These are phyloP conservation scores for Misgurnus anguillicaudatus DNA, from an alignment of 2,113 vertebrate genomes.

Conservation along the genomic window DNA sequence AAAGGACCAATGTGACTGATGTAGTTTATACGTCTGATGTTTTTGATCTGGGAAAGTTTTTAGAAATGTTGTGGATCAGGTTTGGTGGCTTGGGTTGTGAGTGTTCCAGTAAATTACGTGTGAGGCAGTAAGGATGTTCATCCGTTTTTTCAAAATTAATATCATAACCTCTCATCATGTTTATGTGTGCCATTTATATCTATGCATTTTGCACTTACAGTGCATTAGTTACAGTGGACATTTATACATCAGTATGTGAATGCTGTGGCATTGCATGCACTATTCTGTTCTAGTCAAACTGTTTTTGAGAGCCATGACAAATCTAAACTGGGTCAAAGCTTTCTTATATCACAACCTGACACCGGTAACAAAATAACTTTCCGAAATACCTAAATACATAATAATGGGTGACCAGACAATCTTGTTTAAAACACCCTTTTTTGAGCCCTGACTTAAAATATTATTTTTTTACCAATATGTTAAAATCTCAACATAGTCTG, in stretches of 20 bases:
- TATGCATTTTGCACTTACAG: no score
- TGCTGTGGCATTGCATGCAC: no score
- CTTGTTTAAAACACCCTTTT: neutral
- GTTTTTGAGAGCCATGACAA: neutral
- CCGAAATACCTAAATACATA: neutral
- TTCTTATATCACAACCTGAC: neutral
- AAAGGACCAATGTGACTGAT: conserved; percentile 16
- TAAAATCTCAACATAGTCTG: no score
- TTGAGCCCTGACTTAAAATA: neutral
- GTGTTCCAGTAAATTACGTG: conserved; percentile 15
- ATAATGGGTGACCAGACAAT: neutral
- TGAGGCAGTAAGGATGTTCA: neutral
- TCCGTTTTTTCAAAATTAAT: neutral
- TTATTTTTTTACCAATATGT: no score
- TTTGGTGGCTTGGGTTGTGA: neutral
- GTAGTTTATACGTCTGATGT: neutral
- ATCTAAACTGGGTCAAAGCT: neutral
- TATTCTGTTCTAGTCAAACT: no score
- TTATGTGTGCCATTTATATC: neutral
- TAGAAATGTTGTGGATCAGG: conserved; percentile 22
- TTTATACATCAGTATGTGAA: no score
- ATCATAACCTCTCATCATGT: neutral
- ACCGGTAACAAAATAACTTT: neutral
- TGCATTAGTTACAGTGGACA: no score
- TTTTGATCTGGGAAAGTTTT: neutral